A percentile compares a stretch with the other conserved stretches of the same genome.
These are phyloP conservation scores for Rhogogaster chlorosoma DNA, from an alignment of 2,888 invertebrate genomes.

Conservation along the genomic window DNA sequence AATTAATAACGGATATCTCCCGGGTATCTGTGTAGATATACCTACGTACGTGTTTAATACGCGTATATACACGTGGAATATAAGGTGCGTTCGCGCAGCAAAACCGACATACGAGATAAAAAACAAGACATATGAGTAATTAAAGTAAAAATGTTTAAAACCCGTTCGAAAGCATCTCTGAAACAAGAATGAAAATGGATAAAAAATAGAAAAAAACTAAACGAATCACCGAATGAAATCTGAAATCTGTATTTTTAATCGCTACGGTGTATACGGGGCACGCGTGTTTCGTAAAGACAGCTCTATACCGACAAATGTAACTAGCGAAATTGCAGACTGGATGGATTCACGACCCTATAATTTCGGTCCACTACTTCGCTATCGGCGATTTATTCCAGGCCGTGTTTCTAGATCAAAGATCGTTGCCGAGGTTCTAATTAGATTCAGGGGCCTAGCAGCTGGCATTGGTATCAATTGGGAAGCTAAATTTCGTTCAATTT, in stretches of 20 bases:
- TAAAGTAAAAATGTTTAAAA: not conserved
- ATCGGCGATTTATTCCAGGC: conserved; percentile 34
- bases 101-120: not conserved
- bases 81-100: not conserved
- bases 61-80: not conserved
- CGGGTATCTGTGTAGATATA: not conserved
- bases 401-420: conserved; percentile 40
- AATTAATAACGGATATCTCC: conserved; percentile 25
- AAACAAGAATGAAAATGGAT: not conserved
- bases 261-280: not conserved
- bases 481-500: conserved; percentile 1
- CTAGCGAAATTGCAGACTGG: conserved; percentile 33
- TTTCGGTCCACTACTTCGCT: conserved; percentile 27
- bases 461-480: not conserved
- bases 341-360: conserved; percentile 27
- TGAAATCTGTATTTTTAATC: not conserved
- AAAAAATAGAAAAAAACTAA: not conserved
- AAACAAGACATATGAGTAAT: not conserved
- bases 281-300: conserved; percentile 30
- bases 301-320: conserved; percentile 30
- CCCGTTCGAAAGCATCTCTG: not conserved
- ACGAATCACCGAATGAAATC: not conserved
- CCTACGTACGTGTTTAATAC: not conserved
- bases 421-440: conserved; percentile 36
- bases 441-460: not conserved